Conservation (phyloP, 2,113 vertebrate genomes). For the Origma solitaria region DNA sequence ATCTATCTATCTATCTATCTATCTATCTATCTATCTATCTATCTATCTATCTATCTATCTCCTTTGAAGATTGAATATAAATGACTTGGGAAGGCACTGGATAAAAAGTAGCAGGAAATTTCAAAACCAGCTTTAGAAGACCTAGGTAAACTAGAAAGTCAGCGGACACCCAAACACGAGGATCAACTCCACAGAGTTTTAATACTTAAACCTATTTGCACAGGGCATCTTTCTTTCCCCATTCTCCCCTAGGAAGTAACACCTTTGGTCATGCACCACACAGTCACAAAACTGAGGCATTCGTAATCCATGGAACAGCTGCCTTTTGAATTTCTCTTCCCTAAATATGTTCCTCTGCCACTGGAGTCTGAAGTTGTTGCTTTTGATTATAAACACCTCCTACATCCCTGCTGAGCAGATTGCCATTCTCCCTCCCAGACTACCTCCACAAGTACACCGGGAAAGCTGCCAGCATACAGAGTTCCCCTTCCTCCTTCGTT, state of each 20-base stretch:
- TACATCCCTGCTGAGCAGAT: neutral
- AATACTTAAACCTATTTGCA: neutral
- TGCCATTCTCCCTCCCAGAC: neutral
- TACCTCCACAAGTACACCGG: neutral
- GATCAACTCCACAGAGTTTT: neutral
- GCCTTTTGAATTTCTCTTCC: neutral
- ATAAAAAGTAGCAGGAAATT: neutral
- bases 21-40: neutral
- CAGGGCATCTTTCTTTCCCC: neutral
- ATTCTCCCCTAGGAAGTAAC: neutral
- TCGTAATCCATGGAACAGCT: neutral
- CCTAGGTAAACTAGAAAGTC: neutral
- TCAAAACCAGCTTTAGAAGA: neutral
- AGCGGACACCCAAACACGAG: neutral
- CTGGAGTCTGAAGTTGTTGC: neutral
- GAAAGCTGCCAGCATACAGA: neutral
- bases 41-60: neutral
- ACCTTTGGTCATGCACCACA: neutral
- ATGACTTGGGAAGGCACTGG: neutral
- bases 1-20: neutral
- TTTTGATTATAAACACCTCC: constrained; percentile 17
- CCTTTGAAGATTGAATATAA: neutral
- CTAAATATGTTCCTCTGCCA: neutral
- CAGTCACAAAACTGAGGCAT: neutral
- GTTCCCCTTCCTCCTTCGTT: neutral